Conservation (phyloP, 2,888 invertebrate species). For the Drosophila greeni region DNA sequence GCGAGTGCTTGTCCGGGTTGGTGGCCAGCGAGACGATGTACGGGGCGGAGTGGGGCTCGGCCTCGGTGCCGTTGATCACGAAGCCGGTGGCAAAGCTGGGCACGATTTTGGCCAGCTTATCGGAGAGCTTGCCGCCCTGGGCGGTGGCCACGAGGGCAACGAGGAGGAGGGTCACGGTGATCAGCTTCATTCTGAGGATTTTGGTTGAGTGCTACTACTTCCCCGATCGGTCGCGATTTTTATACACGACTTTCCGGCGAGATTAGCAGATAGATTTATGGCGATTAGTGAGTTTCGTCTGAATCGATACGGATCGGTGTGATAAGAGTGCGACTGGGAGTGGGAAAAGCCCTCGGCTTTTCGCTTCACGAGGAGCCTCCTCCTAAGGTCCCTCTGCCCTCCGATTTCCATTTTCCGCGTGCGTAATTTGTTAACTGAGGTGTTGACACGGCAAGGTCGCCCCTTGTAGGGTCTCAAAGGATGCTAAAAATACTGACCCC, state of each 20-base stretch:
- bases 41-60: conserved; percentile 78
- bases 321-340: conserved; percentile 23
- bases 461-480: conserved; percentile 35
- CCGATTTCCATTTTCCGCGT: conserved; percentile 10
- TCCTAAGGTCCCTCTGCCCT: neutral
- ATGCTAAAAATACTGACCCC: conserved; percentile 58
- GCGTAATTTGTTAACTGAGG: conserved; percentile 35
- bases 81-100: conserved; percentile 70
- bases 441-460: conserved; percentile 42
- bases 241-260: conserved; percentile 37
- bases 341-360: conserved; percentile 16
- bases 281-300: conserved; percentile 38
- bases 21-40: conserved; percentile 79
- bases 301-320: conserved; percentile 14
- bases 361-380: conserved; percentile 6
- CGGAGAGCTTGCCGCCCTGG: conserved; percentile 58
- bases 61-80: conserved; percentile 76
- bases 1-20: conserved; percentile 59
- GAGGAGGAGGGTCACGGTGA: conserved; percentile 56
- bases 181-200: conserved; percentile 65
- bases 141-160: conserved; percentile 61
- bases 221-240: conserved; percentile 21
- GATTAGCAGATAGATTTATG: conserved; percentile 52
- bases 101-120: conserved; percentile 55
- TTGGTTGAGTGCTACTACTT: conserved; percentile 1